These are phyloP conservation scores for Rhopalosiphum padi DNA, from an alignment of 1,140 invertebrate species.

Conservation along the genomic window DNA sequence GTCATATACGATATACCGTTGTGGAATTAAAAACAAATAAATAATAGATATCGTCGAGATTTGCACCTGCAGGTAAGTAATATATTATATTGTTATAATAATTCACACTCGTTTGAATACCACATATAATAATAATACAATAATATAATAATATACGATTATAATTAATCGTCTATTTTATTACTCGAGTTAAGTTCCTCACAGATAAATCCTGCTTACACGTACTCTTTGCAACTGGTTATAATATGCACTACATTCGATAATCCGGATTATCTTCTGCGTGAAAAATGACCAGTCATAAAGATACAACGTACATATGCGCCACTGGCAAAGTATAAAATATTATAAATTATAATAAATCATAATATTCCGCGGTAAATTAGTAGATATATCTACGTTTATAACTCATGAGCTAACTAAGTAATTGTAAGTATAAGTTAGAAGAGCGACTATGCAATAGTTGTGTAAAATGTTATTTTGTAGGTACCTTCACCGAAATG, in stretches of 20 bases:
- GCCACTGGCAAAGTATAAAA: not conserved
- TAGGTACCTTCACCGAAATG: too few species aligned
- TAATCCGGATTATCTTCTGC: slow-evolving; percentile 35
- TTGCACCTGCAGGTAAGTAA: not conserved
- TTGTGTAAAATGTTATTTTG: not conserved
- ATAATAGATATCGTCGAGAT: not conserved
- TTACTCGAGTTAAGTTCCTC: not conserved
- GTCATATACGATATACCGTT: not conserved
- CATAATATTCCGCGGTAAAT: not conserved
- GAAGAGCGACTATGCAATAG: not conserved
- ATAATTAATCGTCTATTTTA: not conserved
- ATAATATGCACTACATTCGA: slow-evolving; percentile 13
- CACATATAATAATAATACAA: not conserved
- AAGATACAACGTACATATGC: not conserved
- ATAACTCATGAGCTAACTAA: not conserved
- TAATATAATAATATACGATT: slow-evolving; percentile 8
- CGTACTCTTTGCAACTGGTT: not conserved
- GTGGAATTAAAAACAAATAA: not conserved
- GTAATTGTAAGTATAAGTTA: too few species aligned
- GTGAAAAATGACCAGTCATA: not conserved
- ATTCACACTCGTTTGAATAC: not conserved
- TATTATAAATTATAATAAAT: not conserved
- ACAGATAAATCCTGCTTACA: slow-evolving; percentile 15
- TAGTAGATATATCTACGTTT: not conserved
- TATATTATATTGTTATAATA: slow-evolving; percentile 13